Evolutionary conservation across 2,797 vertebrate species (phyloP).

Genomic region (Ara ararauna): DNA sequence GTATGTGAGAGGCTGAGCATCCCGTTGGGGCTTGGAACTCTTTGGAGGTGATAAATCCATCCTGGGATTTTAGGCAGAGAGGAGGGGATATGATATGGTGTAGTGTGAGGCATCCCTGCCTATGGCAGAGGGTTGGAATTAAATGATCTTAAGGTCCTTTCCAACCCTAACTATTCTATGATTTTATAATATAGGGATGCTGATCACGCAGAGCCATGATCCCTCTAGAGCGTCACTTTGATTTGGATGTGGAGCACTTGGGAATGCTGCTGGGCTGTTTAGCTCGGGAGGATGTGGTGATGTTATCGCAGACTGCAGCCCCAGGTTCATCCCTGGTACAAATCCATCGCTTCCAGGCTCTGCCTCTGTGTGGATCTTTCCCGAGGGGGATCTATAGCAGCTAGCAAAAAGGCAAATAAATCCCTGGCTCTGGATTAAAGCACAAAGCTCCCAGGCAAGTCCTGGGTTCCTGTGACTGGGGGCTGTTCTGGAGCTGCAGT

Average conservation of each 20-base stretch:
- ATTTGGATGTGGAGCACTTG: background rate
- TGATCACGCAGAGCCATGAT: fast-evolving
- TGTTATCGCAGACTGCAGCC: background rate
- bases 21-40: background rate
- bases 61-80: background rate
- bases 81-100: too few species aligned
- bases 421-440: background rate
- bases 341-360: conserved; percentile 4
- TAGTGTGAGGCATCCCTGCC: background rate
- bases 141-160: background rate
- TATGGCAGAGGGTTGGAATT: background rate
- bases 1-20: background rate
- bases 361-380: background rate
- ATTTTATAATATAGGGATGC: background rate
- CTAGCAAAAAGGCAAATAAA: background rate
- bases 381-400: background rate
- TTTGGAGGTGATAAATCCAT: background rate
- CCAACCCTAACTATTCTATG: background rate
- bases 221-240: background rate
- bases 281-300: fast-evolving
- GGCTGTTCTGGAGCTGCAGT: background rate
- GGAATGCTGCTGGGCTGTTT: background rate
- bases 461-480: background rate
- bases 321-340: background rate
- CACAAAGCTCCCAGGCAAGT: background rate